These are phyloP conservation scores for Cyanoramphus novaezelandiae DNA, from an alignment of 2,113 vertebrate genomes.

Conservation along the genomic window DNA sequence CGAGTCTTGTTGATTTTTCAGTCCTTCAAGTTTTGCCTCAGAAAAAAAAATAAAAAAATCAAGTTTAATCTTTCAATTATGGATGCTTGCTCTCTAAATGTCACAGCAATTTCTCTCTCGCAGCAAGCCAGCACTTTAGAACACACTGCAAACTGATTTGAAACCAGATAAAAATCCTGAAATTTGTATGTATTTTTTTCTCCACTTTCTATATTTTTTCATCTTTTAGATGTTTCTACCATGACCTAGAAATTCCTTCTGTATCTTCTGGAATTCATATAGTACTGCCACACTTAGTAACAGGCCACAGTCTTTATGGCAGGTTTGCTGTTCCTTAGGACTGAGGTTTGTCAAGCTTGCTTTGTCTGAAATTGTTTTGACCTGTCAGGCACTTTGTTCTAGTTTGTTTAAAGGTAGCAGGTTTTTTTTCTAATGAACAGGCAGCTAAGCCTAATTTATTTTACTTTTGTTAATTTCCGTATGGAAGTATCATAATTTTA, in stretches of 20 bases:
- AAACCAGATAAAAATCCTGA: neutral
- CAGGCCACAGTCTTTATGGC: neutral
- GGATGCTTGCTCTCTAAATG: neutral
- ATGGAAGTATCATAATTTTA: neutral
- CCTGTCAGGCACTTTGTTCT: neutral
- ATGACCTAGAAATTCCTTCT: neutral
- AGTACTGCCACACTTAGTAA: neutral
- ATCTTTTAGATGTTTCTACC: neutral
- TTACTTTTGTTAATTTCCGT: neutral
- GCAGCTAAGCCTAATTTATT: neutral
- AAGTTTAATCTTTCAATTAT: neutral
- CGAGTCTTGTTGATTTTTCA: slow-evolving; percentile 24
- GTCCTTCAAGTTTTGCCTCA: neutral
- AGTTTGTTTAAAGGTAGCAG: neutral
- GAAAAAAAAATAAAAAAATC: neutral
- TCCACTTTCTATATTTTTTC: neutral
- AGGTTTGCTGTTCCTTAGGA: neutral
- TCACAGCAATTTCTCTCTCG: neutral
- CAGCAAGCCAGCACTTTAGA: neutral
- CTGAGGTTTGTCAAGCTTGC: neutral
- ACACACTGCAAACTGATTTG: neutral
- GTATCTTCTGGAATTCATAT: neutral
- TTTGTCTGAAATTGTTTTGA: neutral
- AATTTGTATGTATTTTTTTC: neutral
- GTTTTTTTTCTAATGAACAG: neutral